Percentiles rank a stretch among this genome's conserved stretches.
Evolutionary conservation across 2,888 invertebrate species (phyloP).

Genomic region (Nemapogon koenigi): DNA sequence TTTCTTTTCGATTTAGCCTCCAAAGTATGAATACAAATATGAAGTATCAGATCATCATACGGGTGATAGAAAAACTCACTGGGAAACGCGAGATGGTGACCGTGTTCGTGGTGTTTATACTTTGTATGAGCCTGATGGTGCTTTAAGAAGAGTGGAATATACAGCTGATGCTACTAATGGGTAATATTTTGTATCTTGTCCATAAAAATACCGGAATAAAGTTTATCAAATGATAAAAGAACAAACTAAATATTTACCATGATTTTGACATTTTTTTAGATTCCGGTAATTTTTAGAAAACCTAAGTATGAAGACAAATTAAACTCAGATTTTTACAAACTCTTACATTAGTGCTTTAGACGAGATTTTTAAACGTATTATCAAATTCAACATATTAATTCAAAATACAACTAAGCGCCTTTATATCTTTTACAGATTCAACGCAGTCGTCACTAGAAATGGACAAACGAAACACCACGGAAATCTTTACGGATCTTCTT

Average conservation of each 20-base stretch:
- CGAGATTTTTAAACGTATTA: no score
- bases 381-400: no score
- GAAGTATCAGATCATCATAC: slow-evolving; percentile 60
- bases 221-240: no score
- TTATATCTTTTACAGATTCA: slow-evolving; percentile 3
- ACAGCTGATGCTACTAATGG: slow-evolving; percentile 53
- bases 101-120: slow-evolving; percentile 52
- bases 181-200: slow-evolving; percentile 24
- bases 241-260: no score
- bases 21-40: slow-evolving; percentile 61
- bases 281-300: no score
- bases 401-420: no score
- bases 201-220: no score
- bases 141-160: slow-evolving; percentile 53
- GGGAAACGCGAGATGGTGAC: slow-evolving; percentile 58
- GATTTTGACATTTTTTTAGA: no score
- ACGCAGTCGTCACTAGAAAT: slow-evolving; percentile 40
- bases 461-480: slow-evolving; percentile 29
- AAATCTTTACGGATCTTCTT: slow-evolving; percentile 15
- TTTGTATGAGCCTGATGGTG: slow-evolving; percentile 57
- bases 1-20: slow-evolving; percentile 24
- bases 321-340: no score
- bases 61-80: slow-evolving; percentile 57
- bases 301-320: no score
- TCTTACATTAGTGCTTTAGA: no score